These are phyloP conservation scores for Drosophila mojavensis DNA, from an alignment of 1,140 invertebrate genomes.

Conservation along the genomic window DNA sequence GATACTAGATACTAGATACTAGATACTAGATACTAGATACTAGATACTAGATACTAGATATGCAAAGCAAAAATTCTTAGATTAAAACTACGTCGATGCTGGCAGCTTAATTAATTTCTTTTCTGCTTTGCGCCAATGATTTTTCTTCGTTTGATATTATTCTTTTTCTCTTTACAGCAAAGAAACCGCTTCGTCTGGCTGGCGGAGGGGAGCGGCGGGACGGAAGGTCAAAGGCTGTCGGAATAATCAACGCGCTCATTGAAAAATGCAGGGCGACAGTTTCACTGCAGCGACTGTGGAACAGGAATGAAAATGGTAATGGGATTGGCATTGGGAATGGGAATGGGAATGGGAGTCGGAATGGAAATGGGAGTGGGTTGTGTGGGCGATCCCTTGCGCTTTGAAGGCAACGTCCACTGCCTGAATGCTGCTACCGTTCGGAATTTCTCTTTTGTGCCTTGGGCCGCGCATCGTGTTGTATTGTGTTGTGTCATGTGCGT, in stretches of 20 bases:
- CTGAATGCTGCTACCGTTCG: conserved; percentile 8
- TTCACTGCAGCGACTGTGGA: conserved; percentile 48
- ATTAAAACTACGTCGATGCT: conserved; percentile 24
- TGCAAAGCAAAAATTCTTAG: conserved; percentile 18
- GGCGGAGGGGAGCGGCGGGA: background rate
- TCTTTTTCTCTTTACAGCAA: conserved; percentile 24
- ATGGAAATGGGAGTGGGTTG: conserved; percentile 23
- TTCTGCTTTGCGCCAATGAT: conserved; percentile 32
- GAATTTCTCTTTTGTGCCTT: conserved; percentile 67
- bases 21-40: too few relatives aligned
- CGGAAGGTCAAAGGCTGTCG: conserved; percentile 24
- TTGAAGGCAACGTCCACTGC: conserved; percentile 16
- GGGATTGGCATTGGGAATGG: conserved; percentile 13
- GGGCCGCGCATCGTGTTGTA: conserved; percentile 42
- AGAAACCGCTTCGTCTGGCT: conserved; percentile 27
- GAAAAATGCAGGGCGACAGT: conserved; percentile 76
- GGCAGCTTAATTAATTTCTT: conserved; percentile 70
- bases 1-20: too few relatives aligned
- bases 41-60: too few relatives aligned
- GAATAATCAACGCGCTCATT: conserved; percentile 76
- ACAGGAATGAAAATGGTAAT: background rate
- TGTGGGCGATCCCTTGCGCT: conserved; percentile 17
- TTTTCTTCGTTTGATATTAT: background rate
- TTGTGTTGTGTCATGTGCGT: conserved; percentile 68
- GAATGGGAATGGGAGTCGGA: conserved; percentile 9